Conservation (phyloP, 2,797 vertebrate species). For the Sebastes cheni region DNA sequence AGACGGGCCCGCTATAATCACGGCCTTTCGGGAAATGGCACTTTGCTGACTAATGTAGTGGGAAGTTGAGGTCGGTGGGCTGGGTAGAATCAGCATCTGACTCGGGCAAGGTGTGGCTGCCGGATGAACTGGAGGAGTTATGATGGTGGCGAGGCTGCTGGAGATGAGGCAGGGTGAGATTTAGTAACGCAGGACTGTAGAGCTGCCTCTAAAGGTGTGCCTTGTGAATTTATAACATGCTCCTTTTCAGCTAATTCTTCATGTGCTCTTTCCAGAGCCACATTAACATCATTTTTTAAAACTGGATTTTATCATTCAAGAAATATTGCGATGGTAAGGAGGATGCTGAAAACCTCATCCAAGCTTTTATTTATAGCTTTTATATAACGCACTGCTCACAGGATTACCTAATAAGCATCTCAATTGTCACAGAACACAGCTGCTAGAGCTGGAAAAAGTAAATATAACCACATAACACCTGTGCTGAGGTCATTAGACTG, state of each 20-base stretch:
- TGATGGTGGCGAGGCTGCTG: not conserved
- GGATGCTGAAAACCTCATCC: too few species aligned
- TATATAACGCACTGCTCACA: too few species aligned
- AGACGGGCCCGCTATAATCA: conserved; percentile 14
- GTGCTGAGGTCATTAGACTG: too few species aligned
- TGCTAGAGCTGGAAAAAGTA: too few species aligned
- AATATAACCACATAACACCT: too few species aligned
- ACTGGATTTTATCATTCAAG: too few species aligned
- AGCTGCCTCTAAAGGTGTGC: not conserved
- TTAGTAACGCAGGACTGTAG: not conserved
- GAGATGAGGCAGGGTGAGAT: not conserved
- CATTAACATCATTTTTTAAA: too few species aligned
- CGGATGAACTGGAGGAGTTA: not conserved
- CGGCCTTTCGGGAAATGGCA: conserved; percentile 32
- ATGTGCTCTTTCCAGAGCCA: not conserved
- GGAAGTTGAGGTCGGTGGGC: conserved; percentile 25
- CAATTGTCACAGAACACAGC: too few species aligned
- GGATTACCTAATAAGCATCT: too few species aligned
- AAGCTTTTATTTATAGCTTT: too few species aligned
- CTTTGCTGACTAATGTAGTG: conserved; percentile 51
- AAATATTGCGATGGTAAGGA: too few species aligned
- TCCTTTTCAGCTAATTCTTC: not conserved
- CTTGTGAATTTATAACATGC: not conserved
- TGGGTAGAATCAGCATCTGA: not conserved
- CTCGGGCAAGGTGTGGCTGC: not conserved